These are phyloP conservation scores for Apaloderma vittatum DNA, from an alignment of 2,113 vertebrate species.

Conservation along the genomic window DNA sequence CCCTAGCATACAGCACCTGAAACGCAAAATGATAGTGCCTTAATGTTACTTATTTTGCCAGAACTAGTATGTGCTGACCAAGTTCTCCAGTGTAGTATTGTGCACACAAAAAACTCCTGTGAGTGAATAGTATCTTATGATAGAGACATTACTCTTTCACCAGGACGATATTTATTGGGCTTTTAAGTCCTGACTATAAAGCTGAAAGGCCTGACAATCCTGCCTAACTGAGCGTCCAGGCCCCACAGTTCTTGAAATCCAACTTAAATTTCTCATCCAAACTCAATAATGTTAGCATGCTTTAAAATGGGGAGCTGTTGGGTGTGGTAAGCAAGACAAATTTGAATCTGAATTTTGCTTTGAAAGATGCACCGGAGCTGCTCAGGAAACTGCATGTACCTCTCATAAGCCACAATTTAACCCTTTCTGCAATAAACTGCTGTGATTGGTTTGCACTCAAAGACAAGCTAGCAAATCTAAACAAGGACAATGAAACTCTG, in stretches of 20 bases:
- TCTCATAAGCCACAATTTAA: background rate
- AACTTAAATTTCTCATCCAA: background rate
- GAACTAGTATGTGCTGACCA: background rate
- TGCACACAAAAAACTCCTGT: fast-evolving
- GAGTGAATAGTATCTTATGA: background rate
- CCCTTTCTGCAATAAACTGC: background rate
- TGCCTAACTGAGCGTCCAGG: background rate
- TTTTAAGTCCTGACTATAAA: background rate
- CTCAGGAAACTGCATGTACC: background rate
- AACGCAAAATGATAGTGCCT: background rate
- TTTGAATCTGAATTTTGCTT: background rate
- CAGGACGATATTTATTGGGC: background rate
- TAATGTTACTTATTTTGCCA: background rate
- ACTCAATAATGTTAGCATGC: background rate
- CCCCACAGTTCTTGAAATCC: background rate
- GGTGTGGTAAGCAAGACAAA: background rate
- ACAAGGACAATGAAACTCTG: background rate
- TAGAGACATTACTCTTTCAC: background rate
- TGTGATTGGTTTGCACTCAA: background rate
- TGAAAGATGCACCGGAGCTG: background rate
- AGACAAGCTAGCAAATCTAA: background rate
- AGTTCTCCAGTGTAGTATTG: background rate
- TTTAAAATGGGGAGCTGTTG: background rate
- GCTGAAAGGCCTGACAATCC: background rate
- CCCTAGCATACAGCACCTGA: background rate